These are phyloP conservation scores for Azorinus chamasolen DNA, from an alignment of 2,888 invertebrate species.

Conservation along the genomic window DNA sequence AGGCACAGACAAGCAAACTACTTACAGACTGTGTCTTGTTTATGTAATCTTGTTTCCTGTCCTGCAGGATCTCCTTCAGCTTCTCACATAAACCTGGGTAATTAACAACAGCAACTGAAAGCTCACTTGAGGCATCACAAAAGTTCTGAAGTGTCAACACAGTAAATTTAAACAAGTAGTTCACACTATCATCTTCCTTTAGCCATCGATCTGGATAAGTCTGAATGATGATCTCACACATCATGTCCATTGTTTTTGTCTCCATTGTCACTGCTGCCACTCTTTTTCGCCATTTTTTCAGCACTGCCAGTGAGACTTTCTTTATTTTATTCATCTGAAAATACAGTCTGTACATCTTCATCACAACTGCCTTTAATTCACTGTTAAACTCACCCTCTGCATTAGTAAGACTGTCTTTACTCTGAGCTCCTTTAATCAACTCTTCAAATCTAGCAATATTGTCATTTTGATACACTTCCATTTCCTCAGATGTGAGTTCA, in stretches of 20 bases:
- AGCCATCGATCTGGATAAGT: conserved; percentile 31
- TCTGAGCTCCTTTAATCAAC: neutral
- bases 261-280: conserved; percentile 30
- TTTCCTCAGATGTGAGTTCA: conserved; percentile 3
- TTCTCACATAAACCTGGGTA: conserved; percentile 12
- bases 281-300: neutral
- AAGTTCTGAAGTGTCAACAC: conserved; percentile 27
- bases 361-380: too few relatives aligned
- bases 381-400: conserved; percentile 5
- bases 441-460: too few relatives aligned
- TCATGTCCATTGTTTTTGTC: conserved; percentile 27
- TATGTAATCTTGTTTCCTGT: conserved; percentile 17
- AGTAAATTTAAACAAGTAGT: conserved; percentile 4
- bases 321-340: too few relatives aligned
- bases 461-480: conserved; percentile 1
- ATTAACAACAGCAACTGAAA: conserved; percentile 24
- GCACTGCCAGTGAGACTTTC: too few relatives aligned
- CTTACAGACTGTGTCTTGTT: conserved; percentile 12
- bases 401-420: neutral
- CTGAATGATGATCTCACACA: conserved; percentile 18
- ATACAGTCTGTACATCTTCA: too few relatives aligned
- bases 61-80: conserved; percentile 16
- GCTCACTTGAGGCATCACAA: conserved; percentile 30
- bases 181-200: conserved; percentile 12
- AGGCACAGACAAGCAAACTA: too few relatives aligned